These are phyloP conservation scores for Aurelia aurita complex sp. Pacific DNA, from an alignment of 30 jellyfish, hydroid and myxozoan genomes.

Conservation along the genomic window DNA sequence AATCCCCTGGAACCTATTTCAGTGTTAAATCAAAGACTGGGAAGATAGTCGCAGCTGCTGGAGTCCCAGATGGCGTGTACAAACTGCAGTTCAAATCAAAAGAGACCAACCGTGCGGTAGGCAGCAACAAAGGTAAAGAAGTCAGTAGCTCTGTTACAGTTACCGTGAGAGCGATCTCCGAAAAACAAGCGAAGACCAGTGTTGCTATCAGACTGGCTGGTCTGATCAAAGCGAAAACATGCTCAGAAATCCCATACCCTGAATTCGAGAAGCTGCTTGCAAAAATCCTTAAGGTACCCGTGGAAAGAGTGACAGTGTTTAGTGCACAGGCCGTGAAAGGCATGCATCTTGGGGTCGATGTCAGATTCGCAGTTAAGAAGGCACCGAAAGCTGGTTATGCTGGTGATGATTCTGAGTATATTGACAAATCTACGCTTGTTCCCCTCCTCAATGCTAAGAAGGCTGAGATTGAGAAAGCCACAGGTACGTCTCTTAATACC, in stretches of 20 bases:
- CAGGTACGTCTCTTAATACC: conserved; percentile 66
- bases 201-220: conserved; percentile 92
- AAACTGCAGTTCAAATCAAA: conserved; percentile 72
- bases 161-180: conserved; percentile 79
- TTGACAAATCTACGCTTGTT: conserved; percentile 67
- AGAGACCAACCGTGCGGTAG: conserved; percentile 76
- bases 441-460: conserved; percentile 75
- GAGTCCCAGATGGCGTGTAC: conserved; percentile 77
- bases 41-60: conserved; percentile 61
- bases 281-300: conserved; percentile 78
- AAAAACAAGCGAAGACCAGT: conserved; percentile 86
- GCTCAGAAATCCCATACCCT: conserved; percentile 81
- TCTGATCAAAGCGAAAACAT: conserved; percentile 71
- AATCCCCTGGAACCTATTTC: conserved; percentile 70
- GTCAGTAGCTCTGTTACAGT: conserved; percentile 80
- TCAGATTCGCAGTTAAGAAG: conserved; percentile 88
- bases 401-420: conserved; percentile 81
- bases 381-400: conserved; percentile 77
- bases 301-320: conserved; percentile 72
- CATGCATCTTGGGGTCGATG: conserved; percentile 94
- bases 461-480: conserved; percentile 71
- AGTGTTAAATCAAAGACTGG: conserved; percentile 69
- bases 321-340: conserved; percentile 85
- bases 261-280: conserved; percentile 88
- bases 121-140: conserved; percentile 49